Conservation (phyloP, 2,888 invertebrate genomes). For the Piscicola geometra region DNA sequence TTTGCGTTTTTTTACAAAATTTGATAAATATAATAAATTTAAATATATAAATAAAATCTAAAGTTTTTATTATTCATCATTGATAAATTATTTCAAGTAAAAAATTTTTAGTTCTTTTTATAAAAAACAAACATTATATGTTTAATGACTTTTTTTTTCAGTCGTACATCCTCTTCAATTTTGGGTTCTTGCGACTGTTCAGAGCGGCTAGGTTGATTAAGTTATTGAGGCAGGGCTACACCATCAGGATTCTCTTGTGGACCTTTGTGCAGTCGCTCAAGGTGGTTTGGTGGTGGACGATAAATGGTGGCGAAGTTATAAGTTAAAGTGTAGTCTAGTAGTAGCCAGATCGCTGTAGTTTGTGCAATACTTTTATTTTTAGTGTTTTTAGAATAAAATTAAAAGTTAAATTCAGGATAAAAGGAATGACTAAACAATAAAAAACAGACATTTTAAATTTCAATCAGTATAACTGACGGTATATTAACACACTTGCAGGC, state of each 20-base stretch:
- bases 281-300: slow-evolving; percentile 54
- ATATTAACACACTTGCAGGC: slow-evolving; percentile 73
- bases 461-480: too few species aligned
- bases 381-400: too few species aligned
- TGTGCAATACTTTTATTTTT: too few species aligned
- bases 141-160: too few species aligned
- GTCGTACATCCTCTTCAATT: slow-evolving; percentile 69
- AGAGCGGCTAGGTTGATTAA: slow-evolving; percentile 98
- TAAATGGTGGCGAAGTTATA: too few species aligned
- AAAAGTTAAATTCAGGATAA: too few species aligned
- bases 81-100: not conserved
- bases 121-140: not conserved
- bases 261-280: slow-evolving; percentile 99
- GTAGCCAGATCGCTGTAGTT: too few species aligned
- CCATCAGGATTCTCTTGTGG: slow-evolving; percentile 98
- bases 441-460: slow-evolving; percentile 2
- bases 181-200: slow-evolving; percentile 96
- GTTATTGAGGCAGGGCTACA: slow-evolving; percentile 97
- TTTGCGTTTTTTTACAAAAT: too few species aligned
- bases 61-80: not conserved
- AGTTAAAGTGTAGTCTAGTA: too few species aligned
- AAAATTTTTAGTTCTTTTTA: not conserved
- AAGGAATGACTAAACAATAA: not conserved
- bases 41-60: too few species aligned
- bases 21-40: too few species aligned